Conservation (phyloP, 2,797 vertebrate genomes). For the Siniperca scherzeri region DNA sequence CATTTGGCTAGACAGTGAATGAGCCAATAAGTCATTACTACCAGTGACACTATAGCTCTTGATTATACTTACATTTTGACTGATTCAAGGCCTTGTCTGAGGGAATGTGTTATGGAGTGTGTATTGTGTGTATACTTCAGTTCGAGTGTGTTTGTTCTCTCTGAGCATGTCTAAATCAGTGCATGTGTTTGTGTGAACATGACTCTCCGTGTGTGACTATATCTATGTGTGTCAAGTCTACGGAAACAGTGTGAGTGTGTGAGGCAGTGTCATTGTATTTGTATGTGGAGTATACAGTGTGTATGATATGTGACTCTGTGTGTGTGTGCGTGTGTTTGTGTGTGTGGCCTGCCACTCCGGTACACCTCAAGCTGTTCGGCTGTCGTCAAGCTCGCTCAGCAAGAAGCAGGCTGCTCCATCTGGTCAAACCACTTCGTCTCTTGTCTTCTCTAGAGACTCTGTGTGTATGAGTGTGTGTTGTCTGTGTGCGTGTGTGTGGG, state of each 20-base stretch:
- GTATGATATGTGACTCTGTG: slow-evolving; percentile 33
- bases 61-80: slow-evolving; percentile 41
- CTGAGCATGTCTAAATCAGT: slow-evolving; percentile 1
- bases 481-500: slow-evolving; percentile 18
- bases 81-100: slow-evolving; percentile 42
- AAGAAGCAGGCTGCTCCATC: slow-evolving; percentile 84
- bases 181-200: not conserved
- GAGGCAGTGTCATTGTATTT: slow-evolving; percentile 39
- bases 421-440: slow-evolving; percentile 74
- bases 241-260: slow-evolving; percentile 15
- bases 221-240: slow-evolving; percentile 3
- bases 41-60: slow-evolving; percentile 21
- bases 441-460: slow-evolving; percentile 60
- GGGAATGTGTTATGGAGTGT: slow-evolving; percentile 3
- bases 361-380: slow-evolving; percentile 84
- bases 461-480: slow-evolving; percentile 27
- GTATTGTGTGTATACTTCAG: not conserved
- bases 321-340: slow-evolving; percentile 41
- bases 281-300: slow-evolving; percentile 22
- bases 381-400: slow-evolving; percentile 85
- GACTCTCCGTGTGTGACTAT: slow-evolving; percentile 7
- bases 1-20: slow-evolving; percentile 26
- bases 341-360: slow-evolving; percentile 72
- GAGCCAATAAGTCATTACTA: slow-evolving; percentile 39
- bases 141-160: slow-evolving; percentile 1